These are phyloP conservation scores for Morus bassanus DNA, from an alignment of 2,797 vertebrate genomes.

Conservation along the genomic window DNA sequence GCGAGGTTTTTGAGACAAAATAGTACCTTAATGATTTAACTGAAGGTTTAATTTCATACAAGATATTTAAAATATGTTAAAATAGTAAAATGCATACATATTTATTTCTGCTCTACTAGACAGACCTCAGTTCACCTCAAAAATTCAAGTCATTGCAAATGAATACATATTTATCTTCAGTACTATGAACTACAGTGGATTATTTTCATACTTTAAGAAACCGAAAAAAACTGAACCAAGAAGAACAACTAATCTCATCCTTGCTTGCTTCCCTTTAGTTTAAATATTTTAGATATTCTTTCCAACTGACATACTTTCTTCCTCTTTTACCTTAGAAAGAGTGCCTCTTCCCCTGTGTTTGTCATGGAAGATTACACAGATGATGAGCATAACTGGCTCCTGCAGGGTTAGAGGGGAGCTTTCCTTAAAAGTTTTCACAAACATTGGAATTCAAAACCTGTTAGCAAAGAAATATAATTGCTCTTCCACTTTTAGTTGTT, in stretches of 20 bases:
- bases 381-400: background rate
- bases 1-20: background rate
- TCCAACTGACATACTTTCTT: background rate
- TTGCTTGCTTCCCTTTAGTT: background rate
- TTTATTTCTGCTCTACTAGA: background rate
- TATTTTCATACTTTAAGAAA: background rate
- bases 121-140: background rate
- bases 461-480: background rate
- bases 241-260: background rate
- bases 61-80: background rate
- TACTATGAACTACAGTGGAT: background rate
- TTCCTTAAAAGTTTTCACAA: background rate
- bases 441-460: background rate
- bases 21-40: background rate
- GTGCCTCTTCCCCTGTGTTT: background rate
- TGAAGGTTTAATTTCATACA: background rate
- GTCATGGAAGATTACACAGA: background rate
- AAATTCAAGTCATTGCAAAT: background rate
- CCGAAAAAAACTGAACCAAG: fast-evolving
- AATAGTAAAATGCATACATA: background rate
- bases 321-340: background rate
- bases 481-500: background rate
- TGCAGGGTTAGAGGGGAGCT: background rate
- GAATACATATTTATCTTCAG: background rate
- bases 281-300: background rate